These are phyloP conservation scores for Cyphomyrmex costatus DNA, from an alignment of 1,140 invertebrate genomes.

Conservation along the genomic window DNA sequence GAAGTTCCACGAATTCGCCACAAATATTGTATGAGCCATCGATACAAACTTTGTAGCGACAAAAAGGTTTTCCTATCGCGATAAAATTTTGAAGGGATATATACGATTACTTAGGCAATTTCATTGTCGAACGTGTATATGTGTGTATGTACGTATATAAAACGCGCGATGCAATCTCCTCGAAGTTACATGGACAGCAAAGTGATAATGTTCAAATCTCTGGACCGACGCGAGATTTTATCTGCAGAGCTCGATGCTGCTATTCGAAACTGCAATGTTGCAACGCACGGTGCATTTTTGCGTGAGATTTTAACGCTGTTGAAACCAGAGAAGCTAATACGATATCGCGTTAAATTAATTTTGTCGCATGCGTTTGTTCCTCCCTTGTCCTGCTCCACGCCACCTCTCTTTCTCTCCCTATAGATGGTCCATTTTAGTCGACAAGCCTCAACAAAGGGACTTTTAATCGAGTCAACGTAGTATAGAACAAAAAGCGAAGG, in stretches of 20 bases:
- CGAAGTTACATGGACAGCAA: not conserved
- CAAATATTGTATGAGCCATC: not conserved
- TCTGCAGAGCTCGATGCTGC: not conserved
- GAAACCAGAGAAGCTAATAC: conserved; percentile 36
- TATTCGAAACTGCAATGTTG: not conserved
- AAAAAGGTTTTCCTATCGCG: not conserved
- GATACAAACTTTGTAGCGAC: not conserved
- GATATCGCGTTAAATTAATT: conserved; percentile 44
- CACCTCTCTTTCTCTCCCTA: not conserved
- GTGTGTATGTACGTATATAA: not conserved
- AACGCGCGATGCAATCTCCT: not conserved
- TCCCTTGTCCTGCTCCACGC: not conserved
- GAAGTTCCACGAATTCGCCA: not conserved
- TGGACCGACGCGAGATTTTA: not conserved
- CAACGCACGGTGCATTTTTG: not conserved
- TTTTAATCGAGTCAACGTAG: conserved; percentile 69
- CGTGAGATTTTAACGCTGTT: conserved; percentile 42
- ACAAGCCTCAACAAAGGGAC: conserved; percentile 55
- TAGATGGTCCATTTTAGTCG: conserved; percentile 48
- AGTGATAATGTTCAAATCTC: not conserved
- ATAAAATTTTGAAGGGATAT: conserved; percentile 21
- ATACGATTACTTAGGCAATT: conserved; percentile 5
- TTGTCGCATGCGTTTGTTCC: conserved; percentile 7
- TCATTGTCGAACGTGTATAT: not conserved
- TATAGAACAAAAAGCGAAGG: conserved; percentile 54